Evolutionary conservation across 2,797 vertebrate species (phyloP), one percentile per base, ranked within the genome.

Genomic region (Lacerta bilineata): DNA sequence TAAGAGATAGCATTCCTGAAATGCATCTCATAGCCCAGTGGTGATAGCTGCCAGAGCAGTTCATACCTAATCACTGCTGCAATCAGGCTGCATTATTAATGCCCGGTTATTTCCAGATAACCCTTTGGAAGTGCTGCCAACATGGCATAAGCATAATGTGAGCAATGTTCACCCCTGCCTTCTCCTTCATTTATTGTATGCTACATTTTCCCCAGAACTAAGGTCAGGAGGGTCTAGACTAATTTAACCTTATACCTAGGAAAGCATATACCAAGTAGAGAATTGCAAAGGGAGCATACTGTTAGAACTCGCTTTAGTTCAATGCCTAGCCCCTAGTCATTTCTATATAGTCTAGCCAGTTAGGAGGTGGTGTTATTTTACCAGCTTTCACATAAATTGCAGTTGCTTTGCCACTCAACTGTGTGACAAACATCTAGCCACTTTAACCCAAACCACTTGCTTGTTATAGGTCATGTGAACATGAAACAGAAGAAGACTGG

Each of bases 31-130:
- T 33, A 80, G 66, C 46, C 72, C 39, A 80, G 71, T 50, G 29
- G 46, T 17, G 29, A 80, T 18, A 69, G 11, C 17, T 83, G 69
- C 41, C 68, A 83, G 43, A 80, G 43, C 11, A 87, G 82, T 78
- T 85, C 29, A 8, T 64, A 55, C 77, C 64, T 82, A 82, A 82
- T 82, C 86, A 81, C 27, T 66, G 9, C 20, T 75, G 36, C 77
- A 76, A 71, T 85, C 77, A 72, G n/a, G 41, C 71, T 76, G 61
- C 29, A 69, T 68, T 81, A 85, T 29, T 86, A 68, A 55, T 82
- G 59, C 36, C 27, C 27, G 50, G 59, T 50, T 46, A 39, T 76
- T 84, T 87, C 69, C 61, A 85, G 61, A 76, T 72, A 72, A 71
- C 66, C 18, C 6, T 59, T 72, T 69, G 36, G 74, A 83, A 83